Evolutionary conservation across 64 coral and sea anemone species (phyloP).

Genomic region (Montipora capricornis): DNA sequence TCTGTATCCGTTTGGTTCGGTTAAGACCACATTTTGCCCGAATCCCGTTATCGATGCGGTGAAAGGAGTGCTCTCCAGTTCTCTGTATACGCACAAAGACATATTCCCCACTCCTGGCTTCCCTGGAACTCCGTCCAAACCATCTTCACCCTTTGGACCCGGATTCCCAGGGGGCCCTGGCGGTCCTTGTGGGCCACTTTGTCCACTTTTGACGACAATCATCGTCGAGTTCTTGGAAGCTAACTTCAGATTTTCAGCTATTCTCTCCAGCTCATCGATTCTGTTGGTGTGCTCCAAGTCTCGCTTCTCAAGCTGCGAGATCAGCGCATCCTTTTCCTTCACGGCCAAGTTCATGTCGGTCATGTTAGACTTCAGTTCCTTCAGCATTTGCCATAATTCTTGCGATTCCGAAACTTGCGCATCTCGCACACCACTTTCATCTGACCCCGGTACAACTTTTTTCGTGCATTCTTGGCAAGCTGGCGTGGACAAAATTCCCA

Average conservation of each 20-base stretch:
- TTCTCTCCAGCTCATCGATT: slow-evolving; percentile 30
- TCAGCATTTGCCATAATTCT: slow-evolving; percentile 31
- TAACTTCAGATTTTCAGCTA: neutral
- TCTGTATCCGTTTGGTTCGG: neutral
- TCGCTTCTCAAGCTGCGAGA: slow-evolving; percentile 45
- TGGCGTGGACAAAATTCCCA: neutral
- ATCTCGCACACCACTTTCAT: no score
- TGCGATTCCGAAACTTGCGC: neutral
- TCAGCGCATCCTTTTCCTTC: slow-evolving; percentile 33
- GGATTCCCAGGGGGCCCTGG: neutral
- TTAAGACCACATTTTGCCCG: slow-evolving; percentile 17
- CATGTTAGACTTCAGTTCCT: slow-evolving; percentile 27
- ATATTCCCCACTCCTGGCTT: slow-evolving; percentile 39
- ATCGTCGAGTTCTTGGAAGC: slow-evolving; percentile 30
- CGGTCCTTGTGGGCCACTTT: slow-evolving; percentile 37
- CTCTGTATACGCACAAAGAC: slow-evolving; percentile 30
- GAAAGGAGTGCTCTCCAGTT: neutral
- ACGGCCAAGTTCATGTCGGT: slow-evolving; percentile 16
- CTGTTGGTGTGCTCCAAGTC: slow-evolving; percentile 46
- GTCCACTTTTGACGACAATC: neutral
- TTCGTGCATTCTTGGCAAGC: slow-evolving; percentile 44
- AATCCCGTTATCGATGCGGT: neutral
- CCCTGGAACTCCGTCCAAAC: slow-evolving; percentile 18
- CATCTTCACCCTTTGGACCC: slow-evolving; percentile 18
- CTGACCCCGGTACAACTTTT: neutral